These are phyloP conservation scores for Trichoplusia ni DNA, from an alignment of 1,140 invertebrate genomes.

Conservation along the genomic window DNA sequence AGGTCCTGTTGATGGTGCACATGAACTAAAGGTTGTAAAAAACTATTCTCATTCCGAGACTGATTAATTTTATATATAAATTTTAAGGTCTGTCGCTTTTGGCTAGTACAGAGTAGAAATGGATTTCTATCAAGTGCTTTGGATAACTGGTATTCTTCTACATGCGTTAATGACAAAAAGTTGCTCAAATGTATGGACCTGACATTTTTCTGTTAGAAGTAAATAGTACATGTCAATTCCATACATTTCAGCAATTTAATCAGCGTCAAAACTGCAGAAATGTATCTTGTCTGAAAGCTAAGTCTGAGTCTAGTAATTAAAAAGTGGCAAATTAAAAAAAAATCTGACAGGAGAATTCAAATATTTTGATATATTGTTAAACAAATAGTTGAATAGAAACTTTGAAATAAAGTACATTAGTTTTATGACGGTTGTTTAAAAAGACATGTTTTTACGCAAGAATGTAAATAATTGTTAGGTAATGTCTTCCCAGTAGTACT, in stretches of 20 bases:
- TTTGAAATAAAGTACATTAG: constrained; percentile 16
- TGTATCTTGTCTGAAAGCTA: too few species aligned
- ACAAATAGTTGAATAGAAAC: neutral
- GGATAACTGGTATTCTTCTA: too few species aligned
- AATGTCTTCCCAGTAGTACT: constrained; percentile 30
- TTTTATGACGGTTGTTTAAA: constrained; percentile 13
- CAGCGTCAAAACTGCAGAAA: too few species aligned
- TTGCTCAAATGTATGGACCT: too few species aligned
- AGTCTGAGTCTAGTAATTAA: too few species aligned
- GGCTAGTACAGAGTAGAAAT: neutral
- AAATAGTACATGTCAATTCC: too few species aligned
- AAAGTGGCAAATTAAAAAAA: too few species aligned
- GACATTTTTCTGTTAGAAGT: too few species aligned
- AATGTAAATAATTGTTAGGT: constrained; percentile 28
- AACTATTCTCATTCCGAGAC: constrained; percentile 62
- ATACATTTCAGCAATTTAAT: too few species aligned
- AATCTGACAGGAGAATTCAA: too few species aligned
- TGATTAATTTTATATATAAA: constrained; percentile 69
- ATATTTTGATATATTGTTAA: neutral
- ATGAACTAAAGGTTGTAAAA: constrained; percentile 47
- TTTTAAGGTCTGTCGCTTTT: constrained; percentile 18
- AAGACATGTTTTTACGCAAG: constrained; percentile 19
- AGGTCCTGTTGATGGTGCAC: constrained; percentile 31
- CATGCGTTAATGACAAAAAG: too few species aligned
- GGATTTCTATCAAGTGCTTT: neutral